Percentiles rank a stretch among this genome's conserved stretches.
Evolutionary conservation across 1,140 invertebrate genomes (phyloP).

Genomic region (Zophobas morio): DNA sequence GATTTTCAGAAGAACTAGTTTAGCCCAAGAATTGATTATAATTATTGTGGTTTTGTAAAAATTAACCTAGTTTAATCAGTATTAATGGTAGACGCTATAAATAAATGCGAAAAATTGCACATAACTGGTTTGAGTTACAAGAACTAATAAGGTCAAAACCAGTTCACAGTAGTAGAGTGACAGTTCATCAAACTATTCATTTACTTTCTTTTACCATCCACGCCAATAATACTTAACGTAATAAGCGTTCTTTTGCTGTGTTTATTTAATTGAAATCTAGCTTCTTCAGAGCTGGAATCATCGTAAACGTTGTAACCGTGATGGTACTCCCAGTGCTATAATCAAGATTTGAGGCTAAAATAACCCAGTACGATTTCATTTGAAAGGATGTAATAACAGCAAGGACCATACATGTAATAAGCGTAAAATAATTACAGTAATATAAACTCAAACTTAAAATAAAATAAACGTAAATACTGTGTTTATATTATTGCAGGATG

Average conservation of each 20-base stretch:
- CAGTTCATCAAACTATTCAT: slow-evolving; percentile 10
- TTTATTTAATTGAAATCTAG: slow-evolving; percentile 13
- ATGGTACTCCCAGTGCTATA: slow-evolving; percentile 13
- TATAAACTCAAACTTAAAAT: slow-evolving; percentile 30
- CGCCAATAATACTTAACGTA: too few species aligned
- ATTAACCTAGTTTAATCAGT: slow-evolving; percentile 1
- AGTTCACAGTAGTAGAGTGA: slow-evolving; percentile 7
- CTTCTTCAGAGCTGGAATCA: neutral
- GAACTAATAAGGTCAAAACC: slow-evolving; percentile 6
- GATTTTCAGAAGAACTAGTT: too few species aligned
- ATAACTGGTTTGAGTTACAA: slow-evolving; percentile 5
- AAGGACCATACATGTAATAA: slow-evolving; percentile 33
- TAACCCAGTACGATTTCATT: slow-evolving; percentile 19
- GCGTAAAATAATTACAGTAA: slow-evolving; percentile 38
- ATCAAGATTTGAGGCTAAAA: slow-evolving; percentile 22
- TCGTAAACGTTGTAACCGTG: neutral
- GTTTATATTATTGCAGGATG: slow-evolving; percentile 34
- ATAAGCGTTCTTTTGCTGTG: neutral
- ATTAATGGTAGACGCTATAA: neutral
- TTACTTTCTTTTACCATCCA: neutral
- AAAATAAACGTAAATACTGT: slow-evolving; percentile 36
- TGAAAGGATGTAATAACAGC: slow-evolving; percentile 29
- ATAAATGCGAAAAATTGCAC: slow-evolving; percentile 25
- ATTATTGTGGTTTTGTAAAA: neutral
- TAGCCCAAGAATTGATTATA: too few species aligned